These are phyloP conservation scores for Chlorospingus flavigularis DNA, from an alignment of 2,797 vertebrate species.

Conservation along the genomic window DNA sequence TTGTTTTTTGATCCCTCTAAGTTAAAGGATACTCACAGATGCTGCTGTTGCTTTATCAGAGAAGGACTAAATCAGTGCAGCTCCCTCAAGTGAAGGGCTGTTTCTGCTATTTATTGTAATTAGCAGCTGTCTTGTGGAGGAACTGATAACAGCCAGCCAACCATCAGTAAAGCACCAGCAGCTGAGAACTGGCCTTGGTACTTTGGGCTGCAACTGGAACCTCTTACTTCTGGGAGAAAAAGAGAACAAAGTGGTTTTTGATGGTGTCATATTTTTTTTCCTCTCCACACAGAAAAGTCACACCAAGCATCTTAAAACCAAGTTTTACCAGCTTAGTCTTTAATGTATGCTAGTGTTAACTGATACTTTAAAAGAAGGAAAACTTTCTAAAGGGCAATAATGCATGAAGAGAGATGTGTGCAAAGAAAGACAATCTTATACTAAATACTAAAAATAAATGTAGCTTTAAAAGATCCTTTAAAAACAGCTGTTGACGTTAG, in stretches of 20 bases:
- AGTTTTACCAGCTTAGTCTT: not conserved
- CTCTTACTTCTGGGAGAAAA: not conserved
- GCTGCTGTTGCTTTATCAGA: not conserved
- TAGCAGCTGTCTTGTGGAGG: constrained; percentile 6
- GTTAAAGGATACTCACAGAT: not conserved
- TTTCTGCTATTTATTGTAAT: not conserved
- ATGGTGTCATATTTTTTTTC: not conserved
- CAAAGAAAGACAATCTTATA: constrained; percentile 29
- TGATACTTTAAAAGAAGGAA: not conserved
- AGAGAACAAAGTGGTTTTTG: not conserved
- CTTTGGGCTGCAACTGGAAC: not conserved
- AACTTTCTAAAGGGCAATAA: constrained; percentile 38
- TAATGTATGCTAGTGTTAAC: not conserved
- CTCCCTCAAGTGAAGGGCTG: not conserved
- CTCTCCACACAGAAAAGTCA: not conserved
- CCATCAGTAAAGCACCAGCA: not conserved
- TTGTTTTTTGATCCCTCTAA: not conserved
- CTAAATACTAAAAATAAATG: constrained; percentile 59
- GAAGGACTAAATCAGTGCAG: not conserved
- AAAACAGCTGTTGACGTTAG: constrained; percentile 55
- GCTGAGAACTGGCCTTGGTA: not conserved
- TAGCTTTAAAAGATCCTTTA: constrained; percentile 54
- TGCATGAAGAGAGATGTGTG: not conserved
- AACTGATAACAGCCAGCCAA: not conserved
- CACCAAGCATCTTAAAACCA: not conserved